Evolutionary conservation across 2,888 invertebrate genomes (phyloP).

Genomic region (Heteromyza rotundicornis): DNA sequence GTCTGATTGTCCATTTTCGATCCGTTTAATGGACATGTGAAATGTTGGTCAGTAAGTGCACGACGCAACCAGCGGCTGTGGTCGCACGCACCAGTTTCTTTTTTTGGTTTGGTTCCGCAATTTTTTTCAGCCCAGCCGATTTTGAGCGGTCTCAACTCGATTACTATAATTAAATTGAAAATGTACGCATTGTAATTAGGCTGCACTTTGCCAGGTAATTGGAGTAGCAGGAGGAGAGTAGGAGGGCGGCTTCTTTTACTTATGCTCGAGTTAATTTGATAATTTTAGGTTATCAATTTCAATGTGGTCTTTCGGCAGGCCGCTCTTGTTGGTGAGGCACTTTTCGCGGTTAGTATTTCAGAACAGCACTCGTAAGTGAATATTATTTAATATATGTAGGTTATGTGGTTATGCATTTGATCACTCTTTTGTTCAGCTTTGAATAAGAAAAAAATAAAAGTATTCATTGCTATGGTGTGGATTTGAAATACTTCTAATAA

Average conservation of each 20-base stretch:
- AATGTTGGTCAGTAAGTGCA: constrained; percentile 13
- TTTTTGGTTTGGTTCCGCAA: not conserved
- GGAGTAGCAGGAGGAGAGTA: no score
- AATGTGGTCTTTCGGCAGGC: not conserved
- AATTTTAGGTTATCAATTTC: constrained; percentile 3
- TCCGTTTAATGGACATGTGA: constrained; percentile 1
- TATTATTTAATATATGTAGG: no score
- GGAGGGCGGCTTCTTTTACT: not conserved
- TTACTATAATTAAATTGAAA: constrained; percentile 7
- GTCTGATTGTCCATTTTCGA: not conserved
- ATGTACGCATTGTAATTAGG: not conserved
- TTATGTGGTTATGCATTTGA: no score
- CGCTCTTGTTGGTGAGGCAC: not conserved
- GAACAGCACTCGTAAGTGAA: no score
- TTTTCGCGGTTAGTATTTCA: not conserved
- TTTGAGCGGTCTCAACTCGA: not conserved
- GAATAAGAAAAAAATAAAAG: no score
- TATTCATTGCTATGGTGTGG: no score
- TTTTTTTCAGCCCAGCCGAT: no score
- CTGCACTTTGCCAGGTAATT: not conserved
- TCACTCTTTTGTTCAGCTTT: no score
- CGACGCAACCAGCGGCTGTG: not conserved
- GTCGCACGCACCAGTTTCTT: not conserved
- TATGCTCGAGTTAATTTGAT: constrained; percentile 6
- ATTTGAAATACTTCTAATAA: no score